These are phyloP conservation scores for Turritopsis dohrnii DNA, from an alignment of 30 jellyfish, hydroid and myxozoan genomes.

Conservation along the genomic window DNA sequence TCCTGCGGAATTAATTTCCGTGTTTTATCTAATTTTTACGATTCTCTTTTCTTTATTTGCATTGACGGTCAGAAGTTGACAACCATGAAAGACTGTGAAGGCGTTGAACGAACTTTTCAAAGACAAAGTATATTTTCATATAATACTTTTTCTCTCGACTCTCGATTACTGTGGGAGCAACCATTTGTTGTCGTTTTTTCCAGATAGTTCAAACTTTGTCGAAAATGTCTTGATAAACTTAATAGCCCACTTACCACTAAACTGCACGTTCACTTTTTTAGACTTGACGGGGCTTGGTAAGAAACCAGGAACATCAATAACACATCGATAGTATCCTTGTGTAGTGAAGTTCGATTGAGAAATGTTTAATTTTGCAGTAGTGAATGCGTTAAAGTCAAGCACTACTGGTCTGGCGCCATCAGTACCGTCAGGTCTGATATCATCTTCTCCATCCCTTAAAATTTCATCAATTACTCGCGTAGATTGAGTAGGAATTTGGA, in stretches of 20 bases:
- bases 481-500: not conserved
- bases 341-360: not conserved
- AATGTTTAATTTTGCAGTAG: not conserved
- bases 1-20: too few species aligned
- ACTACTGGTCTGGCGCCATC: not conserved
- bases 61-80: too few species aligned
- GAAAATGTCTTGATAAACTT: not conserved
- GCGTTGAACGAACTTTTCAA: too few species aligned
- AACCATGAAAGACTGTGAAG: too few species aligned
- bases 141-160: too few species aligned
- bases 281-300: not conserved
- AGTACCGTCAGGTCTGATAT: not conserved
- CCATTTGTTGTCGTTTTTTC: too few species aligned
- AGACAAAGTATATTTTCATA: too few species aligned
- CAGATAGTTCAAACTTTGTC: too few species aligned
- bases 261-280: not conserved
- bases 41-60: too few species aligned
- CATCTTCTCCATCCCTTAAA: not conserved
- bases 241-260: not conserved
- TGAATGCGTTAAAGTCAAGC: not conserved
- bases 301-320: not conserved
- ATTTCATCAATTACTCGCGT: not conserved
- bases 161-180: too few species aligned
- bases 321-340: constrained; percentile 8
- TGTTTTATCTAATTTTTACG: too few species aligned